Conservation (phyloP, 1,140 invertebrate genomes). For the Spodoptera litura region DNA sequence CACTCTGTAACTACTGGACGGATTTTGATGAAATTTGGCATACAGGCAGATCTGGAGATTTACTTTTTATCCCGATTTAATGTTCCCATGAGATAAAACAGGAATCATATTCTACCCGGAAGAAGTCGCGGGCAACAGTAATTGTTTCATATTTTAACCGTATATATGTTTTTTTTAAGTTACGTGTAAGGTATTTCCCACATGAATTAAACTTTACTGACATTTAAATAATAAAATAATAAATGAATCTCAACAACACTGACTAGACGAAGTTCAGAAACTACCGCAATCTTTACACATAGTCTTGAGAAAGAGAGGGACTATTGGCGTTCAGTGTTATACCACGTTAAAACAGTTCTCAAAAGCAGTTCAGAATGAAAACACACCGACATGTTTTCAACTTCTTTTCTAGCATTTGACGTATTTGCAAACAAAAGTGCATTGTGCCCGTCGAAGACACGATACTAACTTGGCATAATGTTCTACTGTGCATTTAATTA, state of each 20-base stretch:
- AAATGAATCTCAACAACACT: background rate
- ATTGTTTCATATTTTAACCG: background rate
- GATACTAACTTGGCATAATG: constrained; percentile 16
- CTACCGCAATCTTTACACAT: constrained; percentile 7
- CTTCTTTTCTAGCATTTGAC: background rate
- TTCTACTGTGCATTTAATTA: constrained; percentile 25
- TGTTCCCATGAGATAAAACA: too few relatives aligned
- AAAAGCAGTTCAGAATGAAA: background rate
- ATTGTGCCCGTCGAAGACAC: constrained; percentile 6
- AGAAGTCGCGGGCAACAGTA: too few relatives aligned
- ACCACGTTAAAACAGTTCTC: background rate
- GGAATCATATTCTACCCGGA: too few relatives aligned
- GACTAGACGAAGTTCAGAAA: background rate
- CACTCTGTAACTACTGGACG: too few relatives aligned
- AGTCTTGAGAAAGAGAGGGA: background rate
- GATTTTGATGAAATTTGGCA: too few relatives aligned
- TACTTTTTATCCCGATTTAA: too few relatives aligned
- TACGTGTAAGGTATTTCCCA: background rate
- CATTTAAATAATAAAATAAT: too few relatives aligned
- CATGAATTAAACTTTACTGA: background rate
- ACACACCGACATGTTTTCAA: background rate
- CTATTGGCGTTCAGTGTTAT: background rate
- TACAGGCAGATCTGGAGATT: too few relatives aligned
- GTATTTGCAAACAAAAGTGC: background rate
- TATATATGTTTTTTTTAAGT: too few relatives aligned